Conservation (phyloP, 2,113 vertebrate species). For the Jaculus jaculus region DNA sequence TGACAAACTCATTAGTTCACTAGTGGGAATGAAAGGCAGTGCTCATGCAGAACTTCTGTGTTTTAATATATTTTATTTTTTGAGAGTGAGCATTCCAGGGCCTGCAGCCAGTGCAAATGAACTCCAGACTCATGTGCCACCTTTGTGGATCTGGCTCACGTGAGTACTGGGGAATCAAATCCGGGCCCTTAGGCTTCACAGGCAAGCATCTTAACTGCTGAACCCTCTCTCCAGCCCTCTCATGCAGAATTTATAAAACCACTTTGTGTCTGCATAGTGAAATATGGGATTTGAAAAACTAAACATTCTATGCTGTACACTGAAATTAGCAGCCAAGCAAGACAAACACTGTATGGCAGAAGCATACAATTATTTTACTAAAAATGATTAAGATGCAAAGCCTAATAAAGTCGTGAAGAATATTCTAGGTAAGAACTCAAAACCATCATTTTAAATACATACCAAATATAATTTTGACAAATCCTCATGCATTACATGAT, state of each 20-base stretch:
- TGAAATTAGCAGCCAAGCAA: neutral
- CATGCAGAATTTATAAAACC: neutral
- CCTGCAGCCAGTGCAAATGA: too few species aligned
- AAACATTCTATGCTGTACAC: neutral
- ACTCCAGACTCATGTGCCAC: too few species aligned
- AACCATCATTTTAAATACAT: neutral
- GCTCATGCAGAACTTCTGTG: neutral
- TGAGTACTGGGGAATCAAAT: too few species aligned
- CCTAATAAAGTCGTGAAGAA: neutral
- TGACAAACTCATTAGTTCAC: neutral
- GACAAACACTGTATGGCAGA: conserved; percentile 15
- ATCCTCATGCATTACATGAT: neutral
- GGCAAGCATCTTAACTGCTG: too few species aligned
- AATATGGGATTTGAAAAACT: neutral
- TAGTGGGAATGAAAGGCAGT: neutral
- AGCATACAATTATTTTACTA: neutral
- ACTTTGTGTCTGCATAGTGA: neutral
- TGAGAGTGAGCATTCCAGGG: too few species aligned
- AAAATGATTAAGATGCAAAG: neutral
- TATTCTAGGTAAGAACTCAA: neutral
- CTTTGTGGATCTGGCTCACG: too few species aligned
- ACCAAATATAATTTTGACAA: neutral
- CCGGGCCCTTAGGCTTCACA: too few species aligned
- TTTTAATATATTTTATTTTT: too few species aligned
- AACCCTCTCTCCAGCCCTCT: too few species aligned